Evolutionary conservation across 2,797 vertebrate species (phyloP).

Genomic region (Pangasius sanitwongsei): DNA sequence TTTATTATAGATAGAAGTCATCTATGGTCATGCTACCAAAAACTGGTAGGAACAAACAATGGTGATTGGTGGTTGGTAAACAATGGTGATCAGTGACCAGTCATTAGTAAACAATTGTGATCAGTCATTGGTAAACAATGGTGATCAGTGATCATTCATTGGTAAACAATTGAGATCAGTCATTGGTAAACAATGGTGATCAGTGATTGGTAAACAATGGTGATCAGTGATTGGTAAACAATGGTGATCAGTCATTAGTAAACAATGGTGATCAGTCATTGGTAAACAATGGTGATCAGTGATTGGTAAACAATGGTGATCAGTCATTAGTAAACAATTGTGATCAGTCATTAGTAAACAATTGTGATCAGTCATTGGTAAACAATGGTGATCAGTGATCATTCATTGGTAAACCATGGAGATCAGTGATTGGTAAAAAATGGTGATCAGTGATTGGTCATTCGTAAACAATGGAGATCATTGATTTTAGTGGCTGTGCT

Average conservation of each 20-base stretch:
- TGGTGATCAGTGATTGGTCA: background rate
- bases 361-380: background rate
- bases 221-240: background rate
- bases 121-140: background rate
- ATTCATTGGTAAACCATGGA: background rate
- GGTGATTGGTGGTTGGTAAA: background rate
- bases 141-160: background rate
- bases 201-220: background rate
- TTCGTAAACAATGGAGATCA: background rate
- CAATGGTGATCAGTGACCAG: background rate
- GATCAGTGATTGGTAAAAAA: background rate
- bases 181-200: background rate
- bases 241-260: background rate
- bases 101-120: background rate
- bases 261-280: background rate
- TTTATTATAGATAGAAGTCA: no score
- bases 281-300: background rate
- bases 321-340: background rate
- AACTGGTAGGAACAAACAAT: background rate
- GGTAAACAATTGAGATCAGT: background rate
- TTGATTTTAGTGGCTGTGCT: background rate
- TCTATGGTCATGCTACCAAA: background rate
- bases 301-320: background rate
- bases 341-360: background rate
- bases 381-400: background rate